Evolutionary conservation across 2,113 vertebrate genomes (phyloP).

Genomic region (Neofelis nebulosa): DNA sequence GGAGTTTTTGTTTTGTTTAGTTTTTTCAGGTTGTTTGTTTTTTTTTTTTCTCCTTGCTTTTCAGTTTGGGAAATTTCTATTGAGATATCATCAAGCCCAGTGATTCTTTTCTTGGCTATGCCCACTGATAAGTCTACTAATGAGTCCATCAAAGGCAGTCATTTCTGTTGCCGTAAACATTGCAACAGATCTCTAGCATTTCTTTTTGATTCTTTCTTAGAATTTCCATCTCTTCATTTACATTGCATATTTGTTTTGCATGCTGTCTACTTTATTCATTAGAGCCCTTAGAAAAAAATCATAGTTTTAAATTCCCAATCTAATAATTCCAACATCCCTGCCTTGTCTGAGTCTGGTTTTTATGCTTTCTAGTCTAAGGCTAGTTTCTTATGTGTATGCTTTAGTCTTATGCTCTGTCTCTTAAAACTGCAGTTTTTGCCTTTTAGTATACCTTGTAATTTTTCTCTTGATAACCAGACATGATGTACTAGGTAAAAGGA

Average conservation of each 20-base stretch:
- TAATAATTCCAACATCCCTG: background rate
- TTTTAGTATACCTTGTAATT: background rate
- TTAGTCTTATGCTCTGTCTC: background rate
- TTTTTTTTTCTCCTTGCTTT: background rate
- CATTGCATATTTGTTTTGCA: background rate
- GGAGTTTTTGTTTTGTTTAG: background rate
- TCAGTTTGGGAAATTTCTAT: background rate
- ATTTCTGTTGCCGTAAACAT: background rate
- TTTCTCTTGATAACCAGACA: background rate
- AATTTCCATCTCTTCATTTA: background rate
- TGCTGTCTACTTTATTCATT: background rate
- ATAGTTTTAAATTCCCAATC: background rate
- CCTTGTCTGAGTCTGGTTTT: background rate
- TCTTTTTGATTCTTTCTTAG: slow-evolving; percentile 5
- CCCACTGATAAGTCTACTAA: background rate
- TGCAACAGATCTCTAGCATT: background rate
- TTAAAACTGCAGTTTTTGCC: background rate
- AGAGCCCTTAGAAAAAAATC: background rate
- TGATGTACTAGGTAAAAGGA: background rate
- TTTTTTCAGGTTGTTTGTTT: background rate
- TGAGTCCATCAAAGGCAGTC: background rate
- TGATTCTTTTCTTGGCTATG: background rate
- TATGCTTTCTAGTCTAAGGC: background rate
- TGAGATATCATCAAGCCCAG: background rate
- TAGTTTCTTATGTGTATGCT: background rate